A percentile compares a stretch with the other conserved stretches of the same genome.
Evolutionary conservation across 2,888 invertebrate species (phyloP).

Genomic region (Fragum sueziense): DNA sequence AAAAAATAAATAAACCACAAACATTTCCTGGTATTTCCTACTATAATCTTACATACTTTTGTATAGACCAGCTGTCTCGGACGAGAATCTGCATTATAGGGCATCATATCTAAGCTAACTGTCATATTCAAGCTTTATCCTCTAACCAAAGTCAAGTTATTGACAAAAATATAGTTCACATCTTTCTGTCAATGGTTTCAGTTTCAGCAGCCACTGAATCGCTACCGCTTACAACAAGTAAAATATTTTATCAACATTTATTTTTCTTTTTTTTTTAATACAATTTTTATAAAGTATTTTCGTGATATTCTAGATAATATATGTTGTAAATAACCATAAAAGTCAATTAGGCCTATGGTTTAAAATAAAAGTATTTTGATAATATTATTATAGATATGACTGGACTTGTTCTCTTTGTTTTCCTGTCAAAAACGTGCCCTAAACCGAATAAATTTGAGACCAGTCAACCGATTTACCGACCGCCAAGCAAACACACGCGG

Average conservation of each 20-base stretch:
- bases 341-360: background rate
- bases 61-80: conserved; percentile 71
- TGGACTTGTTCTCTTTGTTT: conserved; percentile 3
- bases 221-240: background rate
- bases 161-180: background rate
- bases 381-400: background rate
- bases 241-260: too few relatives aligned
- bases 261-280: too few relatives aligned
- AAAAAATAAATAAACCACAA: background rate
- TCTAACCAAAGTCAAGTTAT: background rate
- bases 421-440: background rate
- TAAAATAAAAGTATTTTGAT: background rate
- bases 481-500: conserved; percentile 57
- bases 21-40: conserved; percentile 23
- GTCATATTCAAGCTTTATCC: conserved; percentile 59
- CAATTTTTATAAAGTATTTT: too few relatives aligned
- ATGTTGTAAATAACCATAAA: background rate
- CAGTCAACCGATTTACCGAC: conserved; percentile 15
- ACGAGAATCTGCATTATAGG: conserved; percentile 69
- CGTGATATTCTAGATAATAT: background rate
- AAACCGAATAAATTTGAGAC: background rate
- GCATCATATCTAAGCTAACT: conserved; percentile 71
- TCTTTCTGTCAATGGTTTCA: conserved; percentile 19
- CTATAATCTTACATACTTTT: conserved; percentile 15
- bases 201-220: conserved; percentile 38